A percentile compares a stretch with the other conserved stretches of the same genome.
These are phyloP conservation scores for Ptychobarbus kaznakovi DNA, from an alignment of 2,797 vertebrate genomes.

Conservation along the genomic window DNA sequence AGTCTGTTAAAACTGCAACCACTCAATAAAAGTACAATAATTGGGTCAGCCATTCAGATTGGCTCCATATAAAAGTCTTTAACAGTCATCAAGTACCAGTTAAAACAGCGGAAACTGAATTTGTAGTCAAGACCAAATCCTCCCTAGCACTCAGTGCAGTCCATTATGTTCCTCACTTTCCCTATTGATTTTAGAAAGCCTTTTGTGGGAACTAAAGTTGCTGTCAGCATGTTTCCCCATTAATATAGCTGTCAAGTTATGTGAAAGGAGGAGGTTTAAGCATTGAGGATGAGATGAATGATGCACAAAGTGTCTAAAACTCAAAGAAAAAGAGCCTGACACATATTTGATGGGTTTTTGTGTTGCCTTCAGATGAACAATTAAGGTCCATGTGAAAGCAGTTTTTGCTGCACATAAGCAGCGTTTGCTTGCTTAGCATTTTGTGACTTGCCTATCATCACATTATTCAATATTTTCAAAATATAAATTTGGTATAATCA, in stretches of 20 bases:
- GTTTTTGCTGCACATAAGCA: background rate
- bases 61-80: background rate
- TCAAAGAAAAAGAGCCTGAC: background rate
- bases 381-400: background rate
- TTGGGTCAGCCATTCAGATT: background rate
- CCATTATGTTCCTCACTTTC: constrained; percentile 16
- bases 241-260: constrained; percentile 55
- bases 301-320: constrained; percentile 6
- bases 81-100: too few species aligned
- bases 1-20: background rate
- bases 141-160: background rate
- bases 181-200: constrained; percentile 49
- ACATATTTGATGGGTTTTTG: background rate
- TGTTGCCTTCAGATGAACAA: background rate
- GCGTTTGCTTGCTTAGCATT: background rate
- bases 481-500: too few species aligned
- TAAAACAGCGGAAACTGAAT: background rate
- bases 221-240: constrained; percentile 62
- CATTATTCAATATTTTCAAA: background rate
- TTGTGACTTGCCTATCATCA: background rate
- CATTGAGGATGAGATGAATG: background rate
- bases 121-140: background rate
- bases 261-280: background rate
- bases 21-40: background rate
- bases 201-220: constrained; percentile 64